phyloP scores from a whole-genome alignment of 2,888 invertebrate genomes.

The Drosophila birchii region DNA sequence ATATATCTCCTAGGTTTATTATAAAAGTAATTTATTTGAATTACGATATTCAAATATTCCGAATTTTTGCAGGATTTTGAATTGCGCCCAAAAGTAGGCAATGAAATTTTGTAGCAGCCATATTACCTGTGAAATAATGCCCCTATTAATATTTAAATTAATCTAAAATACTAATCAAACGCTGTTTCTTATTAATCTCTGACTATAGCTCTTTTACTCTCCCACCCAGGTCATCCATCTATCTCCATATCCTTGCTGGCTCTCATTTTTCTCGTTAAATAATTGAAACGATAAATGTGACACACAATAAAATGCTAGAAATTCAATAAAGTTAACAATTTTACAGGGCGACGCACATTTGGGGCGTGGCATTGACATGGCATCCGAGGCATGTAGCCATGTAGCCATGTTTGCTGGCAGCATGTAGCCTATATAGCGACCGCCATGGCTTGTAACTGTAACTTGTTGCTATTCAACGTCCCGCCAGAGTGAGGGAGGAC shows the following conservation, averaged over 20 bases:
- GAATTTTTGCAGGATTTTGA: background rate
- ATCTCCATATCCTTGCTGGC: background rate
- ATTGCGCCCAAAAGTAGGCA: background rate
- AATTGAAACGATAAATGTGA: constrained; percentile 76
- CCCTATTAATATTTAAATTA: background rate
- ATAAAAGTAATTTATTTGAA: too few species aligned
- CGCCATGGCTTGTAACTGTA: constrained; percentile 42
- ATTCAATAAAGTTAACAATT: constrained; percentile 76
- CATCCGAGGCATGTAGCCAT: constrained; percentile 51
- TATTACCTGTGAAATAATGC: background rate
- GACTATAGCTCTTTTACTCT: constrained; percentile 37
- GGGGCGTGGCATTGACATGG: constrained; percentile 25
- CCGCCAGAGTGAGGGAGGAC: constrained; percentile 28
- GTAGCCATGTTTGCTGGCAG: constrained; percentile 31
- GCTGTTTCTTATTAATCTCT: background rate
- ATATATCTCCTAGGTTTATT: too few species aligned
- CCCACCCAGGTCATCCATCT: background rate
- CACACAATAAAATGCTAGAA: constrained; percentile 73
- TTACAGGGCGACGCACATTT: constrained; percentile 31
- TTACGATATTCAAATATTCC: background rate
- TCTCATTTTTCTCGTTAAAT: constrained; percentile 46
- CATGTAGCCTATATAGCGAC: constrained; percentile 18
- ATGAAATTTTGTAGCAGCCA: background rate
- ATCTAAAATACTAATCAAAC: background rate
- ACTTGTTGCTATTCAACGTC: constrained; percentile 62